These are phyloP conservation scores for Metaphire vulgaris DNA, from an alignment of 1,140 invertebrate species.

Conservation along the genomic window DNA sequence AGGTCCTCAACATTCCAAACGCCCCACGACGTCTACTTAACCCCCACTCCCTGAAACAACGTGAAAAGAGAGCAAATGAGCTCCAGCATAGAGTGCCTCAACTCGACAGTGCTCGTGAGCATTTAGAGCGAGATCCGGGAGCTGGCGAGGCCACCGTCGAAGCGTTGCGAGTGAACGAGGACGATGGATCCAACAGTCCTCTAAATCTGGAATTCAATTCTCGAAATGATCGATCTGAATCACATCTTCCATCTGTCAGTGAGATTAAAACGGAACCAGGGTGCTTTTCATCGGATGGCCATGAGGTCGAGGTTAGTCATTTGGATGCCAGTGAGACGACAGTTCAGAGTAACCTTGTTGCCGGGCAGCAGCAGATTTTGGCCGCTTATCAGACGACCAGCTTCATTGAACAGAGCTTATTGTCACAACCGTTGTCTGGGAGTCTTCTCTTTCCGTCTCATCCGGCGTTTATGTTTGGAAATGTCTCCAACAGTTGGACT, in stretches of 20 bases:
- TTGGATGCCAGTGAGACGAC: not conserved
- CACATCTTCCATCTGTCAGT: not conserved
- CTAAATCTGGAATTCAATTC: not conserved
- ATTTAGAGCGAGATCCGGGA: too few species aligned
- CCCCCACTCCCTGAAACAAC: not conserved
- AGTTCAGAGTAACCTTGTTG: not conserved
- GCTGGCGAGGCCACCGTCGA: not conserved
- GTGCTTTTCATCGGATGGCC: not conserved
- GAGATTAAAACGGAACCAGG: not conserved
- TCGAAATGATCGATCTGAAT: not conserved
- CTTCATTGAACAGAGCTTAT: not conserved
- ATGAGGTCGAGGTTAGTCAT: not conserved
- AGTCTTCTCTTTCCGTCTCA: not conserved
- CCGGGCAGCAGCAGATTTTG: not conserved
- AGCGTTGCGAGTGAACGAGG: not conserved
- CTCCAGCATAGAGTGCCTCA: not conserved
- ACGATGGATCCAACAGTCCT: not conserved
- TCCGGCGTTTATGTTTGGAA: not conserved
- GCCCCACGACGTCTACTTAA: not conserved
- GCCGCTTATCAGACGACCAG: not conserved
- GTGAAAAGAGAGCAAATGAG: not conserved
- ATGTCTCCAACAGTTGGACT: not conserved
- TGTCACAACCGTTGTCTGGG: not conserved
- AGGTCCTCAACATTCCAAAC: not conserved
- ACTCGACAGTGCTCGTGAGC: not conserved